These are phyloP conservation scores for Pao palembangensis DNA, from an alignment of 2,113 vertebrate genomes.

Conservation along the genomic window DNA sequence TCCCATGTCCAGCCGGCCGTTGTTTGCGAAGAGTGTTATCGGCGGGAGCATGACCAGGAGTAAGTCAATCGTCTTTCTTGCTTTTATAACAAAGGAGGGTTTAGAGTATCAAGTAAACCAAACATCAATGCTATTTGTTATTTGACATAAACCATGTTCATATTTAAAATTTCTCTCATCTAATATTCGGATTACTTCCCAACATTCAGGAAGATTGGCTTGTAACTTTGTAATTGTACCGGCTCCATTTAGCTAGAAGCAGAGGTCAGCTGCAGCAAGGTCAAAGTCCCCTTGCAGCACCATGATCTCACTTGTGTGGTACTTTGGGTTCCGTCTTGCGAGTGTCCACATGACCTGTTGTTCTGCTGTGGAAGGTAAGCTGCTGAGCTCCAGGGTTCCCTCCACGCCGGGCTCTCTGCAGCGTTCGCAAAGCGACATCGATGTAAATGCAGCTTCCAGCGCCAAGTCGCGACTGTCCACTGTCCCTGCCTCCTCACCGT, in stretches of 20 bases:
- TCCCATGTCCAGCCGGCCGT: slow-evolving; percentile 78
- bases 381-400: slow-evolving; percentile 81
- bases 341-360: too few species aligned
- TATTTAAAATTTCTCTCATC: too few species aligned
- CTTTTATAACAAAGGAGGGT: too few species aligned
- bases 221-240: too few species aligned
- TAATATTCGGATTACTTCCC: too few species aligned
- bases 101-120: too few species aligned
- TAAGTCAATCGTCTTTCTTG: slow-evolving; percentile 62
- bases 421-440: slow-evolving; percentile 94
- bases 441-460: slow-evolving; percentile 94
- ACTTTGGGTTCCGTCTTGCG: too few species aligned
- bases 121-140: background rate
- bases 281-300: too few species aligned
- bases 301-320: too few species aligned
- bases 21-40: slow-evolving; percentile 90
- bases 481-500: slow-evolving; percentile 80
- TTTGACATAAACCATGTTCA: background rate
- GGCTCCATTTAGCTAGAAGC: too few species aligned
- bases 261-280: too few species aligned
- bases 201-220: too few species aligned
- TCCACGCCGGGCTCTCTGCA: slow-evolving; percentile 88
- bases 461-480: slow-evolving; percentile 91
- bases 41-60: slow-evolving; percentile 89
- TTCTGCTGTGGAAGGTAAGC: slow-evolving; percentile 76